Percentiles rank a stretch among this genome's conserved stretches.
Evolutionary conservation across 1,140 invertebrate species (phyloP).

Genomic region (Acromyrmex echinatior): DNA sequence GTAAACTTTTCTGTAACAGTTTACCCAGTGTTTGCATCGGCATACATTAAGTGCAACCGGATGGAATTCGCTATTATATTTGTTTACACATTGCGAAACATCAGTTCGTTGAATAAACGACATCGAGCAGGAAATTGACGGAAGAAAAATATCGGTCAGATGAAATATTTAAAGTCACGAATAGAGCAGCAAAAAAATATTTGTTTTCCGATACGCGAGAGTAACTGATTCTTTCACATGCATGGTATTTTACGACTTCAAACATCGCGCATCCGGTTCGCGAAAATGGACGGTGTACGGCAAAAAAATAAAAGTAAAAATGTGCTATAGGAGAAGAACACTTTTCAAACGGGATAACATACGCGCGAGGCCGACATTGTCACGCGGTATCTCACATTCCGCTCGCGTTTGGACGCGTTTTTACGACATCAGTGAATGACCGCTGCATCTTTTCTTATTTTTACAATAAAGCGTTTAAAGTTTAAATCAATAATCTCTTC

Average conservation of each 20-base stretch:
- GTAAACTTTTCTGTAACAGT: background rate
- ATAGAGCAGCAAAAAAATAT: slow-evolving; percentile 38
- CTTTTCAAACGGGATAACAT: slow-evolving; percentile 1
- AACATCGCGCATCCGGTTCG: background rate
- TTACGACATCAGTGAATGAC: background rate
- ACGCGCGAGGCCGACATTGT: background rate
- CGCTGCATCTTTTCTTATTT: background rate
- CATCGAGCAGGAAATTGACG: background rate
- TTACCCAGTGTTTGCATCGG: background rate
- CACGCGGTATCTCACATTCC: background rate
- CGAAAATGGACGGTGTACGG: slow-evolving; percentile 14
- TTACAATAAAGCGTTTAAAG: background rate
- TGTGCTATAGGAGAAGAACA: background rate
- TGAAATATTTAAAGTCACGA: slow-evolving; percentile 46
- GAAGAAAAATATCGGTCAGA: slow-evolving; percentile 1
- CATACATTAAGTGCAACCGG: background rate
- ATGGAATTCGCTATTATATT: slow-evolving; percentile 8
- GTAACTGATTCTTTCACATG: slow-evolving; percentile 25
- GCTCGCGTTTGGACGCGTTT: background rate
- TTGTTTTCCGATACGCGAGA: slow-evolving; percentile 44
- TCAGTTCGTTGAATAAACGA: background rate
- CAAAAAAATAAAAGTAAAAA: slow-evolving; percentile 19
- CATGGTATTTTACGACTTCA: slow-evolving; percentile 38
- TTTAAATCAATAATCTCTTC: slow-evolving; percentile 9
- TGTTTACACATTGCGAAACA: slow-evolving; percentile 11